Evolutionary conservation across 2,113 vertebrate species (phyloP), one percentile per base, ranked within the genome.

Genomic region (Rhegmatorhina hoffmannsi): DNA sequence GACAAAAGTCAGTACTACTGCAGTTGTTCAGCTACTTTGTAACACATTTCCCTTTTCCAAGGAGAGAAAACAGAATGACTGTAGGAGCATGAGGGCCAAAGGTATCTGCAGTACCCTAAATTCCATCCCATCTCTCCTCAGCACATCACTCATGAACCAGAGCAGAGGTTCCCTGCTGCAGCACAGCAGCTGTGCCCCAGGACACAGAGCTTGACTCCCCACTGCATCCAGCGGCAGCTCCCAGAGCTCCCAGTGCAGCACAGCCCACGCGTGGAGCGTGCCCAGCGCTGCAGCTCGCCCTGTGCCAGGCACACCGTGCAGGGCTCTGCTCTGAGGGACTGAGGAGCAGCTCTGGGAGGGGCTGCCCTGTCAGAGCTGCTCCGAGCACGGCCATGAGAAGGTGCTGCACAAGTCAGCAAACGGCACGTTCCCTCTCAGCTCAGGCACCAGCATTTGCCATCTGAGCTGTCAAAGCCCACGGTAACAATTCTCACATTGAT

Each of bases 391-490:
- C n/a, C 34, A 17, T 58, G 93, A 47, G 66, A 50, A 47, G 64
- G 44, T 20, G 52, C 10, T 7, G 46, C 50, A 56, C 13, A 25
- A 87, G 72, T 29, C 67, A 56, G 19, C 46, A 34, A 53, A 52
- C 3, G 0, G 84, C 70, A 34, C 13, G 21, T 5, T 76, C 74
- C 75, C 20, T 6, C 19, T 53, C 85, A 56, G 93, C 81, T 53
- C 14, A 49, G 76, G 0, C 5, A n/a, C 40, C 88, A 67, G 64
- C 91, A 31, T 2, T 26, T 78, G 63, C 87, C 60, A 44, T 40
- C 38, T 8, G 43, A 94, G 80, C 92, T 91, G 81, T 82, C 95
- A 97, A 36, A 93, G 87, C 94, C 74, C 89, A 80, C n/a, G 2
- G 66, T n/a, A 85, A 90, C 55, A 73, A 63, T 53, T 84, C 79